Conservation (phyloP, 2,113 vertebrate genomes). For the Cyphomyrus discorhynchus region DNA sequence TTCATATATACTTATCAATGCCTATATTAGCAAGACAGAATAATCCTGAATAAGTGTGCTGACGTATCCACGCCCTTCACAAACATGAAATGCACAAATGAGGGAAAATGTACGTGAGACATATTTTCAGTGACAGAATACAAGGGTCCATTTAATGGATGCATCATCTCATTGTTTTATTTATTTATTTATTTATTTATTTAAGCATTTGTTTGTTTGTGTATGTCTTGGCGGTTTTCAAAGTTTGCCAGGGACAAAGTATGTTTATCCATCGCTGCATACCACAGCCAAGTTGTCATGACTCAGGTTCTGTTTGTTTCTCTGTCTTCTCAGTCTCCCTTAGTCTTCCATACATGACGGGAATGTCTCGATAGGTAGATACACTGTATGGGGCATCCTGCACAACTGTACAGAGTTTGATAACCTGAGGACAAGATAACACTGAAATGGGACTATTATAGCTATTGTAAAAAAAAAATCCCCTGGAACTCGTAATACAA, state of each 20-base stretch:
- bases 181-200: not conserved
- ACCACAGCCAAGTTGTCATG: conserved; percentile 54
- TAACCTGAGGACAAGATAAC: not conserved
- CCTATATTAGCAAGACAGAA: not conserved
- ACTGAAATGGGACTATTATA: not conserved
- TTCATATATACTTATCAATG: not conserved
- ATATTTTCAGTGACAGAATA: not conserved
- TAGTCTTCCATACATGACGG: conserved; percentile 54
- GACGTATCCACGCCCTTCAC: not conserved
- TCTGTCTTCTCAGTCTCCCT: conserved; percentile 40
- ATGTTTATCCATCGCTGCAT: conserved; percentile 33
- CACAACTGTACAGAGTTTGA: not conserved
- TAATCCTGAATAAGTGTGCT: not conserved
- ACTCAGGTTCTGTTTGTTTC: conserved; percentile 58
- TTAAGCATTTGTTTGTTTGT: not conserved
- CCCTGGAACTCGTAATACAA: not conserved
- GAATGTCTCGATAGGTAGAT: not conserved
- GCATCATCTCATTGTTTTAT: not conserved
- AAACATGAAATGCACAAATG: not conserved
- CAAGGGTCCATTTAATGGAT: not conserved
- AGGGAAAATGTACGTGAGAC: not conserved
- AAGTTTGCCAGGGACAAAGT: not conserved
- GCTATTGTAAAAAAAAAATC: not conserved
- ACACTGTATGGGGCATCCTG: not conserved
- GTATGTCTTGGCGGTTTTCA: not conserved